A percentile compares a stretch with the other conserved stretches of the same genome.
These are phyloP conservation scores for Xanthorhoe spadicearia DNA, from an alignment of 2,888 invertebrate species.

Conservation along the genomic window DNA sequence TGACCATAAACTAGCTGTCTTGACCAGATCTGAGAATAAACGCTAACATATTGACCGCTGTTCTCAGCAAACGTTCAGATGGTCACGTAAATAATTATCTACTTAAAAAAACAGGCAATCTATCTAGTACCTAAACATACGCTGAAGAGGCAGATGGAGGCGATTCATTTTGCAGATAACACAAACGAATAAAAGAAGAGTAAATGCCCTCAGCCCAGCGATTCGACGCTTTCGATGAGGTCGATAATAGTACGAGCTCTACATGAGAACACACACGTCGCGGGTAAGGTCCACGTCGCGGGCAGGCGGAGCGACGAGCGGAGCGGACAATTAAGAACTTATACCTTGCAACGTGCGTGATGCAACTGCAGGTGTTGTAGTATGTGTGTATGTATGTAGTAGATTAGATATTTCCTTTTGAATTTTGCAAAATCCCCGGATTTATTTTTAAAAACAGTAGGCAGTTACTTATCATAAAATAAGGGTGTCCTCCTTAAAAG, in stretches of 20 bases:
- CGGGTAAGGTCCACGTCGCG: background rate
- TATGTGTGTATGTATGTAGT: too few relatives aligned
- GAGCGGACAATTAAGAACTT: background rate
- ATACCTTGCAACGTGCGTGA: background rate
- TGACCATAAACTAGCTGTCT: background rate
- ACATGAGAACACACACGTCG: conserved; percentile 28
- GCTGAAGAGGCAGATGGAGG: background rate
- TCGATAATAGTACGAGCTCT: conserved; percentile 8
- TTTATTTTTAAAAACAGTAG: too few relatives aligned
- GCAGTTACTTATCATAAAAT: too few relatives aligned
- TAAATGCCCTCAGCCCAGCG: background rate
- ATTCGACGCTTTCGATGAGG: conserved; percentile 5
- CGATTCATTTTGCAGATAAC: conserved; percentile 8
- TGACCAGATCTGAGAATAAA: background rate
- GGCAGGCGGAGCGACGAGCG: conserved; percentile 10
- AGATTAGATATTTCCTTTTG: too few relatives aligned
- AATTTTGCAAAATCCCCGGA: too few relatives aligned
- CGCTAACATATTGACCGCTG: background rate
- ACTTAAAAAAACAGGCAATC: background rate
- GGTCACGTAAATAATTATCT: background rate
- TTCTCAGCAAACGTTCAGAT: background rate
- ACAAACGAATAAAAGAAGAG: conserved; percentile 1
- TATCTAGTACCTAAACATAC: background rate
- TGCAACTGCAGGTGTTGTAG: too few relatives aligned
- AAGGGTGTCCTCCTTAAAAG: too few relatives aligned